Percentiles rank a stretch among this genome's conserved stretches.
These are phyloP conservation scores for Caenorhabditis angaria DNA, from an alignment of 2,888 invertebrate species.

Conservation along the genomic window DNA sequence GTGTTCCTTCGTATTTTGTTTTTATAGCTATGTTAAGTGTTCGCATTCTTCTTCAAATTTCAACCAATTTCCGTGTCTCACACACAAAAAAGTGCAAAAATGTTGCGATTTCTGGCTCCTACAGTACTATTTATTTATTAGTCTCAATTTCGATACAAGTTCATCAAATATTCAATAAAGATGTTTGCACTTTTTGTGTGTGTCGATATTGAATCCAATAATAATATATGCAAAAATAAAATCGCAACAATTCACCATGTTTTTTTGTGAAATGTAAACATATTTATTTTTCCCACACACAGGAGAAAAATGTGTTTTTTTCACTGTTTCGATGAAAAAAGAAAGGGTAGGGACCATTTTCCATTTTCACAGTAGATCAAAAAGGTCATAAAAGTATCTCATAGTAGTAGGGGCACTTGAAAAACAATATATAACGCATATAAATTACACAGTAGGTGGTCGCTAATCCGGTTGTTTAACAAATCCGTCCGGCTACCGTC, in stretches of 20 bases:
- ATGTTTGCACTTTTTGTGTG: not conserved
- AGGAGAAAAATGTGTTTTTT: too few relatives aligned
- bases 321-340: not conserved
- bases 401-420: too few relatives aligned
- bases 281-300: too few relatives aligned
- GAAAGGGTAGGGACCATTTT: not conserved
- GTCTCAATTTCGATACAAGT: not conserved
- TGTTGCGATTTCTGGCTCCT: not conserved
- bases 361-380: too few relatives aligned
- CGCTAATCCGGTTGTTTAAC: not conserved
- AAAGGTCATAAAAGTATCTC: too few relatives aligned
- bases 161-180: slow-evolving; percentile 2
- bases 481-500: not conserved
- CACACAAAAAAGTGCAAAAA: not conserved
- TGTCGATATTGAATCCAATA: too few relatives aligned
- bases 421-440: not conserved
- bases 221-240: not conserved
- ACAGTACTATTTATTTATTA: not conserved
- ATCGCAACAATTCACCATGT: too few relatives aligned
- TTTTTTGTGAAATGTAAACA: too few relatives aligned
- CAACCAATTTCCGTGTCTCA: not conserved
- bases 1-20: not conserved
- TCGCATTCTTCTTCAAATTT: not conserved
- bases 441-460: not conserved
- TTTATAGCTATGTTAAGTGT: too few relatives aligned